These are phyloP conservation scores for Drosophila aldrichi DNA, from an alignment of 2,888 invertebrate species.

Conservation along the genomic window DNA sequence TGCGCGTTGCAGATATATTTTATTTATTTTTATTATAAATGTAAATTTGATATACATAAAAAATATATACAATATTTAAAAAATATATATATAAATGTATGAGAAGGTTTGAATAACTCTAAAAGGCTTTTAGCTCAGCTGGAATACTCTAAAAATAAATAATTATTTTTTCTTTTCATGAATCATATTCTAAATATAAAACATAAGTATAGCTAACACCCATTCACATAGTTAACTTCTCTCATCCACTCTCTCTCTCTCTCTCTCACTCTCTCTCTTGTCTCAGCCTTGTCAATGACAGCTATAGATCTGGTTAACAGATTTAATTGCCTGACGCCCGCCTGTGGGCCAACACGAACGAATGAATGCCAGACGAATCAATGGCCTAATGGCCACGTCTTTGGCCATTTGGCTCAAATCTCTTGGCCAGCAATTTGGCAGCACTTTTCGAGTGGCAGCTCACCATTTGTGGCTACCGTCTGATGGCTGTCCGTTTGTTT, in stretches of 20 bases:
- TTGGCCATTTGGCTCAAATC: conserved; percentile 42
- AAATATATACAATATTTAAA: not conserved
- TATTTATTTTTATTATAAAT: not conserved
- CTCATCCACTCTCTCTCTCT: not conserved
- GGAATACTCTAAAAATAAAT: not conserved
- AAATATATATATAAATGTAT: not conserved
- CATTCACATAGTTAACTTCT: not conserved
- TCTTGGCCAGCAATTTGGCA: conserved; percentile 46
- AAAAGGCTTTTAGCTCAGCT: not conserved
- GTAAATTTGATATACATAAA: not conserved
- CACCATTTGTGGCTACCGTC: conserved; percentile 71
- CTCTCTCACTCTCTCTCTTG: not conserved
- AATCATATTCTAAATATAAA: conserved; percentile 1
- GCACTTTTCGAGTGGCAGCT: conserved; percentile 55
- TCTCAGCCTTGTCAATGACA: conserved; percentile 14
- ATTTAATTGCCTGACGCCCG: conserved; percentile 52
- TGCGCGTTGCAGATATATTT: not conserved
- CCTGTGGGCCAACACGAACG: conserved; percentile 60
- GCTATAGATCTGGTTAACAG: conserved; percentile 25
- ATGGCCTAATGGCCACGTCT: conserved; percentile 52
- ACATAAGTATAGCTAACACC: not conserved
- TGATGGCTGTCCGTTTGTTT: conserved; percentile 80
- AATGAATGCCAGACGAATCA: conserved; percentile 39
- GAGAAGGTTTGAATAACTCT: not conserved
- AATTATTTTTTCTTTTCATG: not conserved